phyloP scores from a whole-genome alignment of 2,888 invertebrate genomes.

The Bibio marci region DNA sequence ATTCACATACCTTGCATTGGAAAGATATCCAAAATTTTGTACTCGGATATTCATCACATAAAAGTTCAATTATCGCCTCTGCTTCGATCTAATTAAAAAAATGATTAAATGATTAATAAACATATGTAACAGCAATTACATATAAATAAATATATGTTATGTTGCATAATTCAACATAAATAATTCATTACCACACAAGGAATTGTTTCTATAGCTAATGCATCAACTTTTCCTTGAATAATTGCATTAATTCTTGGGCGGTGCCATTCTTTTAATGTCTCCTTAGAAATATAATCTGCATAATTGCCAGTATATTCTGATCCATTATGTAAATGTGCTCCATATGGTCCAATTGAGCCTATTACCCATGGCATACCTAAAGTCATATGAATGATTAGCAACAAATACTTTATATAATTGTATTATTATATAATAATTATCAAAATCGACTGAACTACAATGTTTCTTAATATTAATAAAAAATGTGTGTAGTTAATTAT shows the following conservation, averaged over 20 bases:
- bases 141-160: neutral
- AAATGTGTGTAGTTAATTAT: no score
- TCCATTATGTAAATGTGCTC: conserved; percentile 75
- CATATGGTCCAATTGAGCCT: conserved; percentile 86
- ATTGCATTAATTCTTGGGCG: conserved; percentile 62
- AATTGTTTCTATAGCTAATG: conserved; percentile 82
- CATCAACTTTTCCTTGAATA: conserved; percentile 62
- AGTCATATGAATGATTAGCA: no score
- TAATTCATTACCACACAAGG: conserved; percentile 50
- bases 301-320: conserved; percentile 88
- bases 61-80: conserved; percentile 57
- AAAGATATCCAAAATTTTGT: conserved; percentile 76
- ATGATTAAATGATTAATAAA: neutral
- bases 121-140: neutral
- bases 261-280: conserved; percentile 71
- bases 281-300: conserved; percentile 42
- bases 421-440: neutral
- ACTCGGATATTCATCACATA: conserved; percentile 55
- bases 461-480: neutral
- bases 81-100: conserved; percentile 41
- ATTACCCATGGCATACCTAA: conserved; percentile 47
- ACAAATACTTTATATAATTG: neutral
- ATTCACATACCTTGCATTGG: conserved; percentile 53
- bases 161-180: neutral
- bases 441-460: neutral